Percentiles rank a stretch among this genome's conserved stretches.
Conservation (phyloP, 2,797 vertebrate species). For the Lutjanus argentimaculatus region DNA sequence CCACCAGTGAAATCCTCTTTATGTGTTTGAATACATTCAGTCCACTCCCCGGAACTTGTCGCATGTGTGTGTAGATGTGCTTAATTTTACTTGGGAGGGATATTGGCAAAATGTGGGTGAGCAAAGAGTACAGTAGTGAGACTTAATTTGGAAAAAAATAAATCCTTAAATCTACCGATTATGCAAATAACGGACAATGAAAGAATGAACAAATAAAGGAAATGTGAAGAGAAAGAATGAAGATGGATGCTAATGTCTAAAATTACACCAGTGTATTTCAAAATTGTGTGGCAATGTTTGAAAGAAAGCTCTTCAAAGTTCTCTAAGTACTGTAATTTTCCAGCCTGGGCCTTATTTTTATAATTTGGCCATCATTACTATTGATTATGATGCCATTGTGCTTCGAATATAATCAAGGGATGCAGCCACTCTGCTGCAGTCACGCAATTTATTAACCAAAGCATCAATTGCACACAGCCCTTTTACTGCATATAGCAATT, state of each 20-base stretch:
- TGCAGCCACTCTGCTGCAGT: neutral
- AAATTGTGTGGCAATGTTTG: neutral
- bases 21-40: slow-evolving; percentile 40
- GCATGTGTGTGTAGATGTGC: neutral
- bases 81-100: neutral
- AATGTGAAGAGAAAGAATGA: neutral
- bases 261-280: too few relatives aligned
- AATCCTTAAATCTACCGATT: neutral
- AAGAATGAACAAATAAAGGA: neutral
- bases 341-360: neutral
- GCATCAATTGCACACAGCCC: neutral
- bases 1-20: slow-evolving; percentile 40
- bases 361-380: neutral
- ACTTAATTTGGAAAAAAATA: neutral
- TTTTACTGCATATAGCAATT: neutral
- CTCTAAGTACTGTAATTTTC: neutral
- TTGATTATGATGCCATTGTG: neutral
- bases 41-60: neutral
- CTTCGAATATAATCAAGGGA: neutral
- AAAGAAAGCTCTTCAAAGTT: neutral
- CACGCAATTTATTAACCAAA: neutral
- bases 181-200: neutral
- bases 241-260: neutral
- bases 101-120: neutral
- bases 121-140: neutral